Evolutionary conservation across 2,888 invertebrate genomes (phyloP), one percentile per base, ranked within the genome.

Genomic region (Agrenia bidenticulata): DNA sequence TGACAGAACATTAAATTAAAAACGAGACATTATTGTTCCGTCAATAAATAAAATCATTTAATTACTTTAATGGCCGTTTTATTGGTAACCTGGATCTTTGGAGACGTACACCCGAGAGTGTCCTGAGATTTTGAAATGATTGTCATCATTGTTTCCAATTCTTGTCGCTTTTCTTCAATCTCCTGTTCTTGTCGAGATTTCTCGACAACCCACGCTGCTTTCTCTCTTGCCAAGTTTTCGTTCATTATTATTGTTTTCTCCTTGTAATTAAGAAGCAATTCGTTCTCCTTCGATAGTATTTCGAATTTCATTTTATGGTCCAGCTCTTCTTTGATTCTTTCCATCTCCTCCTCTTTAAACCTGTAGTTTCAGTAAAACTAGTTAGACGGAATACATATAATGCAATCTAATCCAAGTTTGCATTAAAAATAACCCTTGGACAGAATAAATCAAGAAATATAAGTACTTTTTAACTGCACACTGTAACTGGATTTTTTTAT

Each of bases 211-310:
- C 74, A 73, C 21, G 61, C 19, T 42, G 63, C 61, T 41, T 70
- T 63, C 57, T 74, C 74, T 17, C 42, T n/a, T 9, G 64, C 64
- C 37, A 73, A 56, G 15, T 64, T 23, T 17, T 55, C 42, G 39
- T 65, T 73, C 27, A 71, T 41, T 7, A 63, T 58, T 1, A 50
- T 27, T 2, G 69, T 54, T 61, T 59, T 59, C 27, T 63, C 67
- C n/a, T 67, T 65, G 42, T 63, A 67, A 49, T 63, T 60, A 32
- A 42, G 7, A 11, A 73, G 32, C 21, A 73, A 54, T 24, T 71
- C 71, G 19, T 65, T 66, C 54, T 74, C 74, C 21, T 68, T 73
- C 2, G 65, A 41, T 9, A 69, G 23, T 55, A 70, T 27, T 56
- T 68, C 56, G 21, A 70, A 66, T 39, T 63, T 65, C 21, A 70